Conservation (phyloP, 1,140 invertebrate genomes). For the Papilio machaon region DNA sequence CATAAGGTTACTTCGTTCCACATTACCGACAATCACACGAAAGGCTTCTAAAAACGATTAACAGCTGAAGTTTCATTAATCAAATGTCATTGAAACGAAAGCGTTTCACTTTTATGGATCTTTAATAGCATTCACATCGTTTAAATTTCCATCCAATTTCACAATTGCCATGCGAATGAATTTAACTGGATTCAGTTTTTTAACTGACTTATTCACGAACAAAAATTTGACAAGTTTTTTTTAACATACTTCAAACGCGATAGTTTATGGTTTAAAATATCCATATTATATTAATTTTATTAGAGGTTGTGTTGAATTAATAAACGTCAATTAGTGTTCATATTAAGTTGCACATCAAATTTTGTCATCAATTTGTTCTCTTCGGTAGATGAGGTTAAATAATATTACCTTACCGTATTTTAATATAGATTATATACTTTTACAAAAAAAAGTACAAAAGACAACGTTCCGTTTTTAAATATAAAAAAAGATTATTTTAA, state of each 20-base stretch:
- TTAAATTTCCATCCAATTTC: slow-evolving; percentile 26
- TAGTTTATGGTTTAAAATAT: background rate
- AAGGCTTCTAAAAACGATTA: slow-evolving; percentile 12
- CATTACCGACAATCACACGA: background rate
- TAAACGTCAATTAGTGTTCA: no score
- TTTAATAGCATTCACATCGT: slow-evolving; percentile 11
- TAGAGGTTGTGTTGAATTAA: no score
- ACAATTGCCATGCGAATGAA: background rate
- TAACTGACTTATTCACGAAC: background rate
- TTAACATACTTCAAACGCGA: background rate
- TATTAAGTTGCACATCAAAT: no score
- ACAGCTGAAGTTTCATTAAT: slow-evolving; percentile 18
- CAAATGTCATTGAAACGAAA: slow-evolving; percentile 18
- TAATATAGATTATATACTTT: no score
- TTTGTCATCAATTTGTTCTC: no score
- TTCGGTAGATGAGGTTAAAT: no score
- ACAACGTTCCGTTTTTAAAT: no score
- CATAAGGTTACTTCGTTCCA: background rate
- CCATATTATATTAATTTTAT: no score
- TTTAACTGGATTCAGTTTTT: background rate
- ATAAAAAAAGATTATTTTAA: no score
- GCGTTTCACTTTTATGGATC: slow-evolving; percentile 26
- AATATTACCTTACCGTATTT: no score
- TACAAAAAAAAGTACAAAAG: no score
- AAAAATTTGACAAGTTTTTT: no score